Evolutionary conservation across 2,797 vertebrate genomes (phyloP), one percentile per base, ranked within the genome.

Genomic region (Dromococcyx pavoninus): DNA sequence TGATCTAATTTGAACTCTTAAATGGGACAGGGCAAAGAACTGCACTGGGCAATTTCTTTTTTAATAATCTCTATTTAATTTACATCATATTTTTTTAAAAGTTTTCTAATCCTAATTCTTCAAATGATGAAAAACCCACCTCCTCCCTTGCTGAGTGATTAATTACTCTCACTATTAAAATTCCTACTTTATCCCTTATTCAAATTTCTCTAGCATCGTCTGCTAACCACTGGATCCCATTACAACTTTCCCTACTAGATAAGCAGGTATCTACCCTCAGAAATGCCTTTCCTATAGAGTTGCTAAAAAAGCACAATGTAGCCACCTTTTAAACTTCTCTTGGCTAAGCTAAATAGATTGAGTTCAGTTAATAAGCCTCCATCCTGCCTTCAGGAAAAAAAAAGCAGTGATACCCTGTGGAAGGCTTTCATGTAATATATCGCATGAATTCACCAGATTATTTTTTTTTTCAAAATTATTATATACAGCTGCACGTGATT

Each of bases 131-230:
- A 86, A 51, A 88, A 74, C 9, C 7, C 27, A 71, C 28, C 41
- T 82, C 48, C 87, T 61, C 17, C 22, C 8, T 80, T 88, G 39
- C 21, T 83, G 41, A 82, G 19, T 71, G 57, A 91, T 92, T 90
- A 73, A 85, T 89, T 79, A 51, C 17, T 79, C 37, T 74, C 33
- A 54, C 19, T 89, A 61, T 77, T 87, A 80, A 91, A 80, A 80
- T 80, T 71, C 91, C 64, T 50, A 33, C n/a, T 87, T 74, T 77
- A 85, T 91, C 91, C 69, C 24, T 85, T 67, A 50, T 92, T 71
- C 78, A 67, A 57, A 82, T 95, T 87, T 95, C 53, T 83, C 95
- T 65, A 82, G 46, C 17, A 41, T 94, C 71, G 32, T 81, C 61
- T 58, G 44, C 74, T 53, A 71, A 70, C 23, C 22, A 32, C n/a